Evolutionary conservation across 2,797 vertebrate genomes (phyloP), one percentile per base, ranked within the genome.

Genomic region (Xenops minutus): DNA sequence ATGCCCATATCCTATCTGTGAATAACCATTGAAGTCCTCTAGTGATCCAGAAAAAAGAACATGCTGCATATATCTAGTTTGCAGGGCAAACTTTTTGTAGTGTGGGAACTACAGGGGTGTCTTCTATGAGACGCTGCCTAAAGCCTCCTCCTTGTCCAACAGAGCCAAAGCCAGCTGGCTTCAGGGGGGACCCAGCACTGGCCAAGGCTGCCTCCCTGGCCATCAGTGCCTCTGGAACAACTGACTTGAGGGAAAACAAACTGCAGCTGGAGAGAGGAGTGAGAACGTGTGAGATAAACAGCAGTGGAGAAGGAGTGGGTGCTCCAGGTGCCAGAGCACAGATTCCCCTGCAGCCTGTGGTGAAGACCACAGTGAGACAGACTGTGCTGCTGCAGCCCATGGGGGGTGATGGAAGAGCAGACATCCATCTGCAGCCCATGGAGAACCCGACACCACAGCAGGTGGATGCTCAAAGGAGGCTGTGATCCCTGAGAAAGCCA

Each of bases 141-240:
- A 71, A 68, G 27, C 6, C 36, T 48, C 30, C 8, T 26, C 7
- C 15, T 11, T 61, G 8, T 61, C 13, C 44, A 34, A 54, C 3
- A 41, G 6, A 30, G 23, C 7, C 26, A 48, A 10, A 32, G 10
- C 5, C 26, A 23, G 7, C 14, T 37, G 13, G 8, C 24, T 80
- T 12, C 26, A 43, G 74, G 39, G 20, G 5, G 13, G 27, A 30
- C 8, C 8, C 0, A 1, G 8, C 7, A 36, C 8, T 48, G 19
- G 26, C 14, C 41, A 55, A 32, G 32, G 10, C 32, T 68, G 32
- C n/a, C n/a, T n/a, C n/a, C n/a, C n/a, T n/a, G n/a, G n/a, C n/a
- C 36, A 49, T n/a, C 32, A 36, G 32, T 32, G 26, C 49, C 39
- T 29, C 55, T 55, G 36, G 27, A 20, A 49, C 16, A 62, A 68